These are phyloP conservation scores for Melanogrammus aeglefinus DNA, from an alignment of 2,797 vertebrate species.

Conservation along the genomic window DNA sequence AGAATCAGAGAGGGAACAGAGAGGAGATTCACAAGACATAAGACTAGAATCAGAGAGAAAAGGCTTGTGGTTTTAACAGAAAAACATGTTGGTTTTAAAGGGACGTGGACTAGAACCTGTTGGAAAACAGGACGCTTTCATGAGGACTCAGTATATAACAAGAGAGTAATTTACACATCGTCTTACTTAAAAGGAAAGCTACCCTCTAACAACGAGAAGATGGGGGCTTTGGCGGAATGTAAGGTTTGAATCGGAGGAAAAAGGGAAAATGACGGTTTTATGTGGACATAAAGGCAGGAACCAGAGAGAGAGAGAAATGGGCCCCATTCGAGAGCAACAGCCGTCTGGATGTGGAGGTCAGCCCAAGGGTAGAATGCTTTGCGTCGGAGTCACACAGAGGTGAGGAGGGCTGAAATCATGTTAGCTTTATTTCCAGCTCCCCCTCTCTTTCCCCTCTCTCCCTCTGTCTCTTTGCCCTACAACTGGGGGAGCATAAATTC, in stretches of 20 bases:
- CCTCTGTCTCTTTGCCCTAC: conserved; percentile 24
- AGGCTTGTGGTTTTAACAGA: too few relatives aligned
- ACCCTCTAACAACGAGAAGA: too few relatives aligned
- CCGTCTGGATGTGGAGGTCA: conserved; percentile 78
- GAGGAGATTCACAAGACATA: too few relatives aligned
- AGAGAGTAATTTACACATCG: too few relatives aligned
- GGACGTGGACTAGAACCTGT: too few relatives aligned
- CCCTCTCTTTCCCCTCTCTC: conserved; percentile 24
- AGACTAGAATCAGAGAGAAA: too few relatives aligned
- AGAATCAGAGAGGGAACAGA: too few relatives aligned
- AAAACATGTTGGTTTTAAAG: too few relatives aligned
- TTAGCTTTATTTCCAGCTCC: conserved; percentile 72
- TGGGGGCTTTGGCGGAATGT: too few relatives aligned
- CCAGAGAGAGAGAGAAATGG: conserved; percentile 46
- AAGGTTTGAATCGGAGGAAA: conserved; percentile 11
- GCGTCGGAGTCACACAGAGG: conserved; percentile 78
- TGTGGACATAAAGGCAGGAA: conserved; percentile 19
- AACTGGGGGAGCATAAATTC: conserved; percentile 76
- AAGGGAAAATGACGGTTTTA: conserved; percentile 22
- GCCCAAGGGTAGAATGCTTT: conserved; percentile 80
- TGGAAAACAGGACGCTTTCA: too few relatives aligned
- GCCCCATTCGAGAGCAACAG: conserved; percentile 69
- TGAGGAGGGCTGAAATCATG: conserved; percentile 79
- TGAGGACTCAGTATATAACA: too few relatives aligned
- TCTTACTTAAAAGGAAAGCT: too few relatives aligned